Evolutionary conservation across 35 echinoderm and acorn worm genomes (phyloP).

Genomic region (Strongylocentrotus purpuratus): DNA sequence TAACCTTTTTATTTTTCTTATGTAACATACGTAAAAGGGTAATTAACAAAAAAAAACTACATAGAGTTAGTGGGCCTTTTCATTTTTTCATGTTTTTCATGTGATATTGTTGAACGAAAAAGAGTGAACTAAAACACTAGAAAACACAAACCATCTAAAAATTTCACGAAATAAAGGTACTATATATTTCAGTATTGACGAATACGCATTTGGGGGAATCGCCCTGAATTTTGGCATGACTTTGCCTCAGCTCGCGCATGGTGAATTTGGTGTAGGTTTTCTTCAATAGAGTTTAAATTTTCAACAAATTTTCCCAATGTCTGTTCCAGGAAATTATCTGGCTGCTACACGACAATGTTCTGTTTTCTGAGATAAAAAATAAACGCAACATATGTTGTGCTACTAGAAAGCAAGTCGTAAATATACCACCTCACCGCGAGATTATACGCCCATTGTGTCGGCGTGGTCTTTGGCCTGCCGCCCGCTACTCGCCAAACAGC

Average conservation of each 20-base stretch:
- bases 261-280: background rate
- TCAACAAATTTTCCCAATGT: background rate
- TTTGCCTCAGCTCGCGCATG: background rate
- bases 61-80: too few species aligned
- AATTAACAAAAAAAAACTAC: too few species aligned
- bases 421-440: conserved; percentile 6
- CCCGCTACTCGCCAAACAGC: background rate
- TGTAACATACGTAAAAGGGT: too few species aligned
- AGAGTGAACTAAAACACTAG: too few species aligned
- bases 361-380: background rate
- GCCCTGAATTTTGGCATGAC: too few species aligned
- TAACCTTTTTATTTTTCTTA: too few species aligned
- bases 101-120: too few species aligned
- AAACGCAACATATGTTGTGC: conserved; percentile 3
- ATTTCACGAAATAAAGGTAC: too few species aligned
- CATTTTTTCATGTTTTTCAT: too few species aligned
- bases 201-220: too few species aligned
- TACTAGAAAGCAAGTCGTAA: conserved; percentile 33
- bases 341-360: background rate
- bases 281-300: background rate
- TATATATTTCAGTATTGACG: too few species aligned
- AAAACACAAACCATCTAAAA: too few species aligned
- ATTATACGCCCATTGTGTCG: conserved; percentile 43
- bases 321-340: background rate
- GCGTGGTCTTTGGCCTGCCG: background rate